phyloP scores from a whole-genome alignment of 2,113 vertebrate species.

The Aptenodytes patagonicus region DNA sequence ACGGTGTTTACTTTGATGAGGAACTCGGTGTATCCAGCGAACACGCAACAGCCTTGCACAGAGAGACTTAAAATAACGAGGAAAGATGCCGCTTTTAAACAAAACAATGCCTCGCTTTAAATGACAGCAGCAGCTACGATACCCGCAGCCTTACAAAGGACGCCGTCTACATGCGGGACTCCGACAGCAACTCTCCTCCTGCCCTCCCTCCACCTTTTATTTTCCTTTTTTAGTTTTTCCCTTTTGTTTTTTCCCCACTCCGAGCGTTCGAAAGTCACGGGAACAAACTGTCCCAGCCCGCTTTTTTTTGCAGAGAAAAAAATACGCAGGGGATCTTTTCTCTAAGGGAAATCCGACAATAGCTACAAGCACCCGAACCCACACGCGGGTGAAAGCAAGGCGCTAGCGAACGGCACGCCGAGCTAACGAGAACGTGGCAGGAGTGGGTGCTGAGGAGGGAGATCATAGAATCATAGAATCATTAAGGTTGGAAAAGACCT shows the following conservation, averaged over 20 bases:
- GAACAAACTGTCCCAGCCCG: background rate
- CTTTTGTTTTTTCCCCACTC: background rate
- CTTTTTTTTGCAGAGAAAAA: background rate
- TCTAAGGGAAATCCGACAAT: background rate
- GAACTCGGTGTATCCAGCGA: background rate
- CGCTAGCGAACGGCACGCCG: background rate
- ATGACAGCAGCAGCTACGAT: background rate
- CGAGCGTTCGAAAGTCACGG: background rate
- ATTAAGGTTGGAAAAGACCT: too few species aligned
- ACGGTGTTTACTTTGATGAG: background rate
- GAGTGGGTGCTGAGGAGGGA: background rate
- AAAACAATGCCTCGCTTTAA: background rate
- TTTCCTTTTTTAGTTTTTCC: too few species aligned
- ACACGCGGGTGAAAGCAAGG: background rate
- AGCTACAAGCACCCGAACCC: background rate
- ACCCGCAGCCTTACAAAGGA: background rate
- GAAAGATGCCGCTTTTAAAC: slow-evolving; percentile 39
- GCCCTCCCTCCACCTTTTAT: background rate
- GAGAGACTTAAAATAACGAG: slow-evolving; percentile 36
- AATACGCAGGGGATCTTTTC: background rate
- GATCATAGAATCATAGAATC: too few species aligned
- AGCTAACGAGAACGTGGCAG: background rate
- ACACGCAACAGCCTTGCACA: background rate
- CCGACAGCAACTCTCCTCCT: background rate
- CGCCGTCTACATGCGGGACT: background rate